Conservation (phyloP, 2,888 invertebrate genomes). For the Andrena haemorrhoa region DNA sequence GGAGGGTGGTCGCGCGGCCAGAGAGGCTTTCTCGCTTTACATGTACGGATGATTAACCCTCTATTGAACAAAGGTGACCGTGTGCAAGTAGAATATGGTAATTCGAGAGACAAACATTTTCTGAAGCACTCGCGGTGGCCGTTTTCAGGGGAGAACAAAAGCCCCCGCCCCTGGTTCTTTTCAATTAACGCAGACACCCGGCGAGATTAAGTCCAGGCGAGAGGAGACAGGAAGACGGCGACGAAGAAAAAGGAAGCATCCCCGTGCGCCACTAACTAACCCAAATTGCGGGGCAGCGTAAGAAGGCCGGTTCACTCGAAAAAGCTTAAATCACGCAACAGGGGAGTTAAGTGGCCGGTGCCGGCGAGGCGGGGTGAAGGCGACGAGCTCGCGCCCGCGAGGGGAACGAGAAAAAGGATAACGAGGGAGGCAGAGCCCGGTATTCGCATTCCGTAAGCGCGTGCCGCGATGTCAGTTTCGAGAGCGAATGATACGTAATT, state of each 20-base stretch:
- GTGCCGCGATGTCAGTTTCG: conserved; percentile 78
- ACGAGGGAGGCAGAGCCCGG: conserved; percentile 50
- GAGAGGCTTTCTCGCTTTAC: conserved; percentile 3
- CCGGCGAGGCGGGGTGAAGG: too few relatives aligned
- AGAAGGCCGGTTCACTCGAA: conserved; percentile 21
- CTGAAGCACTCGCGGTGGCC: too few relatives aligned
- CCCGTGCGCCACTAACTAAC: not conserved
- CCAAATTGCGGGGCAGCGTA: conserved; percentile 4
- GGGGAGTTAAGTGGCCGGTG: conserved; percentile 50
- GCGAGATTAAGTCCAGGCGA: not conserved
- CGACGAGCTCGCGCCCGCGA: not conserved
- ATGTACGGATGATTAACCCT: not conserved
- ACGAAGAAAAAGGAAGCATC: not conserved
- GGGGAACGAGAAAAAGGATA: conserved; percentile 51
- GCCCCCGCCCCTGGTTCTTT: not conserved
- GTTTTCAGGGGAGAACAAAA: not conserved
- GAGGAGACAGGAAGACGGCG: not conserved
- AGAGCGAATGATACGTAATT: conserved; percentile 83
- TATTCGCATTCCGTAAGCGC: conserved; percentile 73
- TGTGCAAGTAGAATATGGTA: too few relatives aligned
- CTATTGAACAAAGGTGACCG: not conserved
- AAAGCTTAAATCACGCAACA: conserved; percentile 54
- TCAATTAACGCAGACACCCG: not conserved
- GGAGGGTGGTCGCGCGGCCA: conserved; percentile 41
- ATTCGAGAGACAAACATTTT: too few relatives aligned